A percentile compares a stretch with the other conserved stretches of the same genome.
phyloP scores from a whole-genome alignment of 2,888 invertebrate genomes.

The Hydroisotoma schaefferi region DNA sequence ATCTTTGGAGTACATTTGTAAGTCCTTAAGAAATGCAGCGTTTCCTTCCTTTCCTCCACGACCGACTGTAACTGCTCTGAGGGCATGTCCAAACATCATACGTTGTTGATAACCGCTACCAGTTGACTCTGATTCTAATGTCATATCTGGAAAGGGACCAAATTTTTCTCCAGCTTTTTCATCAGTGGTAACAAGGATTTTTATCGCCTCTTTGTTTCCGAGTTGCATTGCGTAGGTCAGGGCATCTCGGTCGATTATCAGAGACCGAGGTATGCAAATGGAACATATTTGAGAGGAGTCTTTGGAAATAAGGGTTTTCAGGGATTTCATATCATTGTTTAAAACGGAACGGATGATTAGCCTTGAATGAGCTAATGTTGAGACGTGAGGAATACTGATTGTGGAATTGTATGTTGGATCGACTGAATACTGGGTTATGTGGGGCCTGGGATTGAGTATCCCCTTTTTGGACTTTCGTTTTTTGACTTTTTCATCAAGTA shows the following conservation, averaged over 20 bases:
- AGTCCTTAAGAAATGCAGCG: slow-evolving; percentile 53
- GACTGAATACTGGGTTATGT: slow-evolving; percentile 35
- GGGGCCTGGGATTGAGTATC: slow-evolving; percentile 32
- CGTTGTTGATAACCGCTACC: slow-evolving; percentile 49
- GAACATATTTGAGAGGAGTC: slow-evolving; percentile 46
- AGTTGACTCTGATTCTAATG: slow-evolving; percentile 32
- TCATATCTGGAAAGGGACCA: slow-evolving; percentile 24
- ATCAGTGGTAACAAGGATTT: slow-evolving; percentile 18
- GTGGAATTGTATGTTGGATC: slow-evolving; percentile 41
- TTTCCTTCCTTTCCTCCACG: slow-evolving; percentile 57
- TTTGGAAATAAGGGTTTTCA: slow-evolving; percentile 52
- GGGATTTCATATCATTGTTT: slow-evolving; percentile 51
- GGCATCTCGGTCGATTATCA: slow-evolving; percentile 8
- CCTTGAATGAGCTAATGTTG: slow-evolving; percentile 53
- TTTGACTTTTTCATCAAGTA: slow-evolving; percentile 7
- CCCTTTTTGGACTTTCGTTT: slow-evolving; percentile 16
- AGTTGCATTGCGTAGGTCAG: slow-evolving; percentile 30
- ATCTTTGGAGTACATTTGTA: slow-evolving; percentile 41
- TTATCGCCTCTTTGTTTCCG: slow-evolving; percentile 35
- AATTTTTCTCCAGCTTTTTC: slow-evolving; percentile 19
- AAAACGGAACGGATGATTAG: slow-evolving; percentile 54
- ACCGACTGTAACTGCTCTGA: slow-evolving; percentile 53
- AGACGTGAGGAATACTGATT: slow-evolving; percentile 53
- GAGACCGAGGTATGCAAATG: slow-evolving; percentile 47
- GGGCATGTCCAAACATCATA: slow-evolving; percentile 51